Base-by-base conservation (phyloP, 2,888 invertebrate species). In the Leptinotarsa juncta region DNA sequence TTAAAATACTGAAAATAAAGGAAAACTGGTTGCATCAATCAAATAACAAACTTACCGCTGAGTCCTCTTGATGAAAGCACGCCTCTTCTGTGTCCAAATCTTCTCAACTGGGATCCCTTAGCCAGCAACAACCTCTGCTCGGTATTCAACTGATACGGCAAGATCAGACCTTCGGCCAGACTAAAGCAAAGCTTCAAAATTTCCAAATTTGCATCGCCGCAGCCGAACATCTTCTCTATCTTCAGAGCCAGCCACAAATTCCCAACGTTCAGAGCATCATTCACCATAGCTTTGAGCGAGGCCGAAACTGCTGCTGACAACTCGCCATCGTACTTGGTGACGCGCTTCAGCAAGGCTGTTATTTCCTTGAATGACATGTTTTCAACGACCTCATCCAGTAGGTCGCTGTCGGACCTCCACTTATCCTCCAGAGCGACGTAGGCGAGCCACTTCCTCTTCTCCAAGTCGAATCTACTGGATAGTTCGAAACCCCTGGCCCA, bases 111-210 rank as follows among this genome's bases (percentile, higher is more conserved):
- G 48, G 87, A 86, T 7, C 88, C 86, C 69, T 88, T 88, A 26
- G 84, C 85, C 12, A 92, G 80, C 65, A 94, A 87, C 72, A 91
- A 87, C 69, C 92, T 90, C 83, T 94, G 90, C 82, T 94, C 92
- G 66, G 90, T 89, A 2, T 91, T 92, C 80, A 95, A 85, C 74
- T 93, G 91, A 81, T 91, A 90, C 0, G 93, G 93, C 55, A 90
- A 88, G 53, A 91, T 88, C 4, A 90, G 88, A 3, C 92, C 92
- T 84, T 94, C 93, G 0, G 93, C 93, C 70, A 94, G 84, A 82
- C 89, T 90, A 79, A 92, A 87, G 78, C 92, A 93, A 2, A 93
- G 89, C 84, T 92, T 89, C 65, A 93, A 83, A 57, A 92, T 90
- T 82, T 92, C 90, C 53, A 93, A 88, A 51, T 92, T 91, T 1